Conservation (phyloP, 2,888 invertebrate species). For the Pristionchus entomophagus region DNA sequence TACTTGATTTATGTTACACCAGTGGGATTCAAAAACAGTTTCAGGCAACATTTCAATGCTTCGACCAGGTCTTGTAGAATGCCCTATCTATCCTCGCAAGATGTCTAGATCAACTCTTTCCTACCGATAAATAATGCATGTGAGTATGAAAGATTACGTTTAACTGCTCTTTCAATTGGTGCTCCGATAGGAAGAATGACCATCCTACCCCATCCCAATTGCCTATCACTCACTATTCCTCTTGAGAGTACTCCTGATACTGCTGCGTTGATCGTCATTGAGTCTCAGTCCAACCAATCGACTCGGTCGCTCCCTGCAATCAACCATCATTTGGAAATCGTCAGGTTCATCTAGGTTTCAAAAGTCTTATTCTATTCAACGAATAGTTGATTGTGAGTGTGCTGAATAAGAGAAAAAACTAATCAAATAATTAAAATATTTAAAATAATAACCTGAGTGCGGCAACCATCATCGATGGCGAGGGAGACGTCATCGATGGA, state of each 20-base stretch:
- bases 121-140: too few relatives aligned
- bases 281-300: conserved; percentile 25
- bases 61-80: too few relatives aligned
- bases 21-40: too few relatives aligned
- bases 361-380: background rate
- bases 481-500: background rate
- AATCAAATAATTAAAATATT: background rate
- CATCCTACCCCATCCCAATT: background rate
- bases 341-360: background rate
- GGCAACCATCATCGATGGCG: background rate
- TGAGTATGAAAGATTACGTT: too few relatives aligned
- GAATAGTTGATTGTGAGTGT: too few relatives aligned
- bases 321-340: background rate
- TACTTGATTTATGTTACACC: too few relatives aligned
- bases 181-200: too few relatives aligned
- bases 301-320: conserved; percentile 33
- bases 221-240: background rate
- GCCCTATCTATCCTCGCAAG: too few relatives aligned
- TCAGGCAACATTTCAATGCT: too few relatives aligned
- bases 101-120: too few relatives aligned
- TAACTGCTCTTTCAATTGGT: too few relatives aligned
- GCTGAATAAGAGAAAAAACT: background rate
- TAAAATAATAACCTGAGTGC: background rate
- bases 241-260: conserved; percentile 9
- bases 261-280: conserved; percentile 6